Evolutionary conservation across 2,888 invertebrate species (phyloP), one percentile per base, ranked within the genome.

Genomic region (Byasa hedistus): DNA sequence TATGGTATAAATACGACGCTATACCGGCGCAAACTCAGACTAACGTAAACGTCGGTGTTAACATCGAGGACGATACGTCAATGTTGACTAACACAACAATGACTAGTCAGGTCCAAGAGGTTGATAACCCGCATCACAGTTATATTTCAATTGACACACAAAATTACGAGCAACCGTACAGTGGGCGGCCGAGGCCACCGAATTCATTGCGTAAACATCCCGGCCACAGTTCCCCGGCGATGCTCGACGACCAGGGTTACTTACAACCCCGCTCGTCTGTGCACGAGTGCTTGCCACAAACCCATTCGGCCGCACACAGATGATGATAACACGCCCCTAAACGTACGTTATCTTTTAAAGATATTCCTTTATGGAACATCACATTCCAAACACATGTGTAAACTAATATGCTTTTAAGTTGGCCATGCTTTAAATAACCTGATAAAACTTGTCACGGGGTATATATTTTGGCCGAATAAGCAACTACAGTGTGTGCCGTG

Each of bases 1-100:
- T 93, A 73, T 95, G 95, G 95, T 95, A 94, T 82, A 95, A 95
- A 86, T 94, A 94, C 75, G 93, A 93, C 68, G 93, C 94, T 24
- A 93, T 94, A 77, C 93, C 94, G 69, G 89, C 91, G 56, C 91
- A 92, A 80, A 88, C 92, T 69, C 89, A 90, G 66, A 92, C 92
- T 72, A 91, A 92, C 69, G 79, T 92, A 73, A 94, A 85, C 75
- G 86, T 85, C 65, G 89, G 86, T 57, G 85, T 91, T 70, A 92
- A 91, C 82, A 78, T 94, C 83, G 89, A 94, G 88, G 90, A 94
- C 86, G 90, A 94, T 86, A 93, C 88, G 78, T 94, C 83, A 76
- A 93, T 85, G 93, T 92, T 84, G 87, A 94, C 89, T 80, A 94
- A 89, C 86, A 94, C 88, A 81, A 94, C 87, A 84, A 86, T 86